phyloP scores from a whole-genome alignment of 2,888 invertebrate species.

The Amiota communis region DNA sequence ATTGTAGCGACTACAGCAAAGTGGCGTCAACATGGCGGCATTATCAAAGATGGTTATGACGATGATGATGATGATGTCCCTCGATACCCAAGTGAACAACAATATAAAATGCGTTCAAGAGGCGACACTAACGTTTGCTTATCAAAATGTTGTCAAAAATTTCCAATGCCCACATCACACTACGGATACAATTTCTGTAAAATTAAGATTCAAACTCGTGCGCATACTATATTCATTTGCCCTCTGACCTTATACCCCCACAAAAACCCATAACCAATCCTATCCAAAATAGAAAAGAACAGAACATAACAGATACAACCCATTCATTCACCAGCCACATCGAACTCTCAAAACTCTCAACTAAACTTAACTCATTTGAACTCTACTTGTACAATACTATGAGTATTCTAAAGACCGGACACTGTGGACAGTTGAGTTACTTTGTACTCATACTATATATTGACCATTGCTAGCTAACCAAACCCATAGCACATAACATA shows the following conservation, averaged over 20 bases:
- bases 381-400: too few species aligned
- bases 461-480: not conserved
- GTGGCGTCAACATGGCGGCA: not conserved
- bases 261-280: not conserved
- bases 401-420: not conserved
- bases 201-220: not conserved
- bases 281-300: too few species aligned
- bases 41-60: not conserved
- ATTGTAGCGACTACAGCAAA: too few species aligned
- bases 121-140: slow-evolving; percentile 46
- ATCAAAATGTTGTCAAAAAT: slow-evolving; percentile 61
- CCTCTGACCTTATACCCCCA: slow-evolving; percentile 56
- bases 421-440: slow-evolving; percentile 22
- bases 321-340: too few species aligned
- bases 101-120: slow-evolving; percentile 30
- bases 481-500: not conserved
- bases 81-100: slow-evolving; percentile 13
- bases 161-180: too few species aligned
- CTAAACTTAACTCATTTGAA: too few species aligned
- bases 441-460: not conserved
- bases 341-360: too few species aligned
- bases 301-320: too few species aligned
- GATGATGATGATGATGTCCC: slow-evolving; percentile 8
- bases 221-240: slow-evolving; percentile 60
- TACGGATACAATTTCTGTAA: too few species aligned